These are phyloP conservation scores for Julus scandinavius DNA, from an alignment of 2,888 invertebrate species.

Conservation along the genomic window DNA sequence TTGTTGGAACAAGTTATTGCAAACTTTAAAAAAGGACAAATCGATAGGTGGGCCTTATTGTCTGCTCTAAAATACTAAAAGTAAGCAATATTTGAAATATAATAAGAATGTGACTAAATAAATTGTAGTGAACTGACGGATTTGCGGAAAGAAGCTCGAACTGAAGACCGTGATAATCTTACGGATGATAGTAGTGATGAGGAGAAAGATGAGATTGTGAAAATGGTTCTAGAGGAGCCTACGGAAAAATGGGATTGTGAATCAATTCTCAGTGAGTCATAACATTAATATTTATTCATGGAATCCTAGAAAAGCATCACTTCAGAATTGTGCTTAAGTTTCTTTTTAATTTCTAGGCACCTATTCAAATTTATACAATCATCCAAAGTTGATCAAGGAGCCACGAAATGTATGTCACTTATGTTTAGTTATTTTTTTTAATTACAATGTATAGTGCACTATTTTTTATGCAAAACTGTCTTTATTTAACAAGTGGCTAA, in stretches of 20 bases:
- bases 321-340: not conserved
- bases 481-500: not conserved
- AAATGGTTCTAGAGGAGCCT: slow-evolving; percentile 73
- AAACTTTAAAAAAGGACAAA: slow-evolving; percentile 75
- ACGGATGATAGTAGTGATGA: slow-evolving; percentile 57
- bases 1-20: slow-evolving; percentile 78
- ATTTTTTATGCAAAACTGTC: too few species aligned
- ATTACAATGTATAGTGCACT: too few species aligned
- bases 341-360: slow-evolving; percentile 69
- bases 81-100: not conserved
- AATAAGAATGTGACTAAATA: not conserved
- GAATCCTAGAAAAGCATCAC: not conserved
- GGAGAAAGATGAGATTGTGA: slow-evolving; percentile 64
- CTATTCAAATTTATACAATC: slow-evolving; percentile 91
- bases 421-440: too few species aligned
- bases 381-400: slow-evolving; percentile 84
- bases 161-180: not conserved
- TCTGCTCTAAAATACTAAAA: slow-evolving; percentile 63
- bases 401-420: slow-evolving; percentile 70
- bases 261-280: slow-evolving; percentile 75
- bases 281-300: not conserved
- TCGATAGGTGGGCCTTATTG: not conserved
- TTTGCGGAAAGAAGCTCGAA: not conserved
- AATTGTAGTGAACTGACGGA: not conserved
- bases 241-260: slow-evolving; percentile 89